phyloP scores from a whole-genome alignment of 2,113 vertebrate species.

The Catharus minimus region DNA sequence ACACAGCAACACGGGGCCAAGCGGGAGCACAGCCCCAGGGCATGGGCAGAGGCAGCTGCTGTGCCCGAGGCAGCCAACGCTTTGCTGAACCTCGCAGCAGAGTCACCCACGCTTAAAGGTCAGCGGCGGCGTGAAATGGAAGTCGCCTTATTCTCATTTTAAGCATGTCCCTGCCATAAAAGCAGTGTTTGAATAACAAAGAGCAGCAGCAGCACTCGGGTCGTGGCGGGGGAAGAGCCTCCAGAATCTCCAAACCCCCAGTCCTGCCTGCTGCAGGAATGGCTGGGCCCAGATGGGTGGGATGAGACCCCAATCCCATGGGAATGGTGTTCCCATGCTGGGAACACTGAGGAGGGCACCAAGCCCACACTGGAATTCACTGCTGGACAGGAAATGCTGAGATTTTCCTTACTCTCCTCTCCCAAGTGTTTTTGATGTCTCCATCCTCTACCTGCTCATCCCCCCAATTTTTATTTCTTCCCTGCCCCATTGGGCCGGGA shows the following conservation, averaged over 20 bases:
- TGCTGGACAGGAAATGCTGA: not conserved
- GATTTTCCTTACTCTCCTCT: not conserved
- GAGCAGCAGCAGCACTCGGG: not conserved
- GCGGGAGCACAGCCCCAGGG: not conserved
- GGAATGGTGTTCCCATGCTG: not conserved
- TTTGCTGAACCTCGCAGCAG: not conserved
- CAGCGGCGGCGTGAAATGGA: conserved; percentile 26
- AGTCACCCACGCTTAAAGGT: conserved; percentile 53
- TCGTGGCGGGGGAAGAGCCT: accelerated
- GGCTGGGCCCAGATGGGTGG: not conserved
- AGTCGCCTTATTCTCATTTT: conserved; percentile 54
- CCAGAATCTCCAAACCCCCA: not conserved
- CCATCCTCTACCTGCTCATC: not conserved
- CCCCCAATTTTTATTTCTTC: not conserved
- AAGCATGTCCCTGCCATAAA: conserved; percentile 46
- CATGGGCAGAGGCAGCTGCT: not conserved
- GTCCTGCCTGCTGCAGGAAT: not conserved
- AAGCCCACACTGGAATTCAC: accelerated
- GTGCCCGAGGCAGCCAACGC: not conserved
- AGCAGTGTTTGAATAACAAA: conserved; percentile 26
- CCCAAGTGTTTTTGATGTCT: not conserved
- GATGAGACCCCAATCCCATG: accelerated
- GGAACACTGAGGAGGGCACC: accelerated
- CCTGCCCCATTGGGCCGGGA: accelerated
- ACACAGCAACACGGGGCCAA: accelerated